Conservation (phyloP, 2,888 invertebrate genomes). For the Lordiphosa andalusiaca region DNA sequence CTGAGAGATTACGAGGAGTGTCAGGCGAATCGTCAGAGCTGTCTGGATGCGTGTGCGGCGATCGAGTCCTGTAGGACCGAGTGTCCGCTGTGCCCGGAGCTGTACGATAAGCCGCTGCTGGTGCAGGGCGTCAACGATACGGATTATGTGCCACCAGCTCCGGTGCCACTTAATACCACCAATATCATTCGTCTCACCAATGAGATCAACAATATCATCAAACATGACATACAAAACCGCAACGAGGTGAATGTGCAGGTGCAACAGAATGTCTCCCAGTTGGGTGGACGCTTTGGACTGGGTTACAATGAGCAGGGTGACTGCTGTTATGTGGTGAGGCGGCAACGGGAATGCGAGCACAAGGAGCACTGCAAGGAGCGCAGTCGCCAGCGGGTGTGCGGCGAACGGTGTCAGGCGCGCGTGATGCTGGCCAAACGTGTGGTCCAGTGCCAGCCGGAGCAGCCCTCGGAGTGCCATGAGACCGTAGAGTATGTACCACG, state of each 20-base stretch:
- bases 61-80: slow-evolving; percentile 38
- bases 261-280: slow-evolving; percentile 70
- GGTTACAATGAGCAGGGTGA: slow-evolving; percentile 76
- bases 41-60: slow-evolving; percentile 47
- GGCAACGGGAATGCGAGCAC: slow-evolving; percentile 51
- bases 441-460: slow-evolving; percentile 48
- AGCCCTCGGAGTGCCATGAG: slow-evolving; percentile 52
- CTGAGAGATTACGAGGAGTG: slow-evolving; percentile 70
- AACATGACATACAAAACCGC: slow-evolving; percentile 62
- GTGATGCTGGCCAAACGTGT: slow-evolving; percentile 69
- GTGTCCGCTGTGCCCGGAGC: slow-evolving; percentile 72
- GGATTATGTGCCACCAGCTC: slow-evolving; percentile 34
- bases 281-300: slow-evolving; percentile 77
- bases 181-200: slow-evolving; percentile 74
- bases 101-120: slow-evolving; percentile 63
- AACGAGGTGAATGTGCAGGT: slow-evolving; percentile 73
- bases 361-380: slow-evolving; percentile 54
- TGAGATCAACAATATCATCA: slow-evolving; percentile 73
- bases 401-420: slow-evolving; percentile 71
- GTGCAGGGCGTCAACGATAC: slow-evolving; percentile 77
- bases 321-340: slow-evolving; percentile 73
- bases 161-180: slow-evolving; percentile 62
- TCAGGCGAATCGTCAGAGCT: slow-evolving; percentile 53
- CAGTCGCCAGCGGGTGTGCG: slow-evolving; percentile 72
- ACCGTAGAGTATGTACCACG: slow-evolving; percentile 65